Conservation (phyloP, 35 echinoderm and acorn worm genomes). For the Ophioderma brevispina region DNA sequence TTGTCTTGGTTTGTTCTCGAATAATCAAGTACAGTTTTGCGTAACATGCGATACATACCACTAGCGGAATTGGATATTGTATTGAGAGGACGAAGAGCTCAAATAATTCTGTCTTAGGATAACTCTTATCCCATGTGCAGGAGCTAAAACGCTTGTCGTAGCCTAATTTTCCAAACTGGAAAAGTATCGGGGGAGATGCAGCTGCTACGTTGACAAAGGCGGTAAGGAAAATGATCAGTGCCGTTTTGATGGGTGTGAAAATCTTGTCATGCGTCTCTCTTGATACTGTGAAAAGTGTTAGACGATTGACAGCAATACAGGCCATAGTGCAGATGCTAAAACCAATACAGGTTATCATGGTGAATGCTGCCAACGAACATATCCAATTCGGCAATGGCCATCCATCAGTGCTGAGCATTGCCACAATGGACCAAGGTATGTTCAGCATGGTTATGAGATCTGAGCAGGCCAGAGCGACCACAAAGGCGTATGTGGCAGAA, state of each 20-base stretch:
- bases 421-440: slow-evolving; percentile 38
- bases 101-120: not conserved
- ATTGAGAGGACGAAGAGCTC: not conserved
- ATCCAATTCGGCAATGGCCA: slow-evolving; percentile 52
- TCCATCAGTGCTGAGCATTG: slow-evolving; percentile 16
- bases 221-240: not conserved
- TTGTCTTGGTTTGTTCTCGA: not conserved
- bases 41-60: not conserved
- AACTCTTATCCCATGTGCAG: not conserved
- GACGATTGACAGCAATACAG: slow-evolving; percentile 42
- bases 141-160: not conserved
- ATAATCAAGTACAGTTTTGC: not conserved
- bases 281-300: slow-evolving; percentile 16
- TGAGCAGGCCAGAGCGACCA: slow-evolving; percentile 36
- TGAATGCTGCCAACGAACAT: slow-evolving; percentile 5
- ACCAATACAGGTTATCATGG: not conserved
- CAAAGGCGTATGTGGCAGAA: slow-evolving; percentile 42
- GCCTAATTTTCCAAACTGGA: not conserved
- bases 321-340: slow-evolving; percentile 41
- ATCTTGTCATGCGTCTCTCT: slow-evolving; percentile 1
- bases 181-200: not conserved
- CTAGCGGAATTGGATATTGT: not conserved
- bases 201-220: not conserved
- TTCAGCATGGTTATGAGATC: slow-evolving; percentile 49
- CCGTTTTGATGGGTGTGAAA: not conserved